These are phyloP conservation scores for Netelia fuscicornis DNA, from an alignment of 2,888 invertebrate species.

Conservation along the genomic window DNA sequence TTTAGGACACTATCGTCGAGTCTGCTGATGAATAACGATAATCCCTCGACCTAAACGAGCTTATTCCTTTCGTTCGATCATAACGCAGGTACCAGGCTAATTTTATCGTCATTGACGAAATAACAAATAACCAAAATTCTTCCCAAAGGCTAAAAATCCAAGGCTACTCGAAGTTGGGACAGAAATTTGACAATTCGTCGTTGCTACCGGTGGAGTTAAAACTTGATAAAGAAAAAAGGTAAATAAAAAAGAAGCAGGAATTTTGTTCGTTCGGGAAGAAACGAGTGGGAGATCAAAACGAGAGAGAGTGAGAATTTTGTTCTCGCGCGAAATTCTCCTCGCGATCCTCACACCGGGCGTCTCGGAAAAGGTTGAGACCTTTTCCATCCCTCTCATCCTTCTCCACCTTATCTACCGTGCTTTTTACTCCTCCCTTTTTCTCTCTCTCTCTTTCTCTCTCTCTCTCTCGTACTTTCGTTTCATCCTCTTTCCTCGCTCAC, in stretches of 20 bases:
- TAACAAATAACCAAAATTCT: no score
- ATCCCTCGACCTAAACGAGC: no score
- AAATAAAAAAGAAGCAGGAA: background rate
- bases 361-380: slow-evolving; percentile 13
- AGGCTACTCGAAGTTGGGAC: no score
- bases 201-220: no score
- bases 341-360: slow-evolving; percentile 1
- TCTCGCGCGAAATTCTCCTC: slow-evolving; percentile 30
- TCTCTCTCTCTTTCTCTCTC: background rate
- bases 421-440: background rate
- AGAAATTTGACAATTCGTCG: no score
- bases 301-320: slow-evolving; percentile 1
- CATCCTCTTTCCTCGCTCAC: slow-evolving; percentile 8
- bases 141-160: no score
- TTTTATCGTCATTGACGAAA: no score
- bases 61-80: no score
- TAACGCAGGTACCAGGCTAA: no score
- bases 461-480: background rate
- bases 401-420: background rate
- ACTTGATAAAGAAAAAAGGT: no score
- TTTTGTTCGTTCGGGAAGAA: background rate
- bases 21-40: no score
- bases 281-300: background rate
- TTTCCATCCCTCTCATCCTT: slow-evolving; percentile 6
- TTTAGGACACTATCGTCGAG: no score